Evolutionary conservation across 2,888 invertebrate species (phyloP), one percentile per base, ranked within the genome.

Genomic region (Eilema depressum): DNA sequence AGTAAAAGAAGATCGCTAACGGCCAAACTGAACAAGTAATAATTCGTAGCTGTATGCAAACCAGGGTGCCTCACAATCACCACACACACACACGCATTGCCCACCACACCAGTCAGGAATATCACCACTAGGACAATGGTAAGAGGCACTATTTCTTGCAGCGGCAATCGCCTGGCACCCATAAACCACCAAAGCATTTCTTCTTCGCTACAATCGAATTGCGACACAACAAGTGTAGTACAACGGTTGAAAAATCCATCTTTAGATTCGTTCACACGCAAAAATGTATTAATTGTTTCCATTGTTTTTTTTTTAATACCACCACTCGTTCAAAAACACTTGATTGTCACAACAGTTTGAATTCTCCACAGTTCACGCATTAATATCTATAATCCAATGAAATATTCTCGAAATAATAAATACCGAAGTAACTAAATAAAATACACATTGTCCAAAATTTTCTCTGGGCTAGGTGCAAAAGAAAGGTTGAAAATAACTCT

Each of bases 11-110:
- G 94, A 93, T 99, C 99, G 65, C 98, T 98, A 30, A 98, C 96
- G 65, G 99, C 98, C 90, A 98, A 94, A 91, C 97, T 98, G 93
- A 98, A 98, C 67, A 99, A 96, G 88, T 99, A 99, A 90, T 98
- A 99, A 90, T 99, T 98, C 0, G 99, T 99, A 0, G 98, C 97
- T 0, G 98, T 98, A 86, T 98, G 98, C 96, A 99, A 96, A 23
- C 97, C 96, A 0, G 97, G 96, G 85, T 98, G 98, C 73, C 96
- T 96, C 17, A 97, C 96, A 75, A 99, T 98, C 26, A 99, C 98
- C 30, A 97, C 96, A 89, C 98, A 98, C 10, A 98, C 98, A 77
- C 97, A 96, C 12, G 98, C 92, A 89, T 99, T 99, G 2, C 99
- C 98, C 28, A 98, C 90, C 11, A 98, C 96, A 11, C 98, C 98